Conservation (phyloP, 2,113 vertebrate species). For the Petrocephalus zakoni region DNA sequence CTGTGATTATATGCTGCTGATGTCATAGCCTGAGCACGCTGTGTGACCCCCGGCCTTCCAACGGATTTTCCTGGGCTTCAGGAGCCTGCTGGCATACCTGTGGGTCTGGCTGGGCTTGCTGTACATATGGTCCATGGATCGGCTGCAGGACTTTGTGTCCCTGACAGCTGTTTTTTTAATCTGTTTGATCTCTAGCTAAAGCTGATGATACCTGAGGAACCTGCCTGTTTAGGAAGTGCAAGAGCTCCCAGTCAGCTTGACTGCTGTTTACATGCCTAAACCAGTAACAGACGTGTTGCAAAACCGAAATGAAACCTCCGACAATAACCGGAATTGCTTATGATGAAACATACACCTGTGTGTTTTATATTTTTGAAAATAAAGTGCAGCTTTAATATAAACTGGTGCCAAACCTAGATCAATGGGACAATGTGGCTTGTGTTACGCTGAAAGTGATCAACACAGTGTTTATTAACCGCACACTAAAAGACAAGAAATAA, state of each 20-base stretch:
- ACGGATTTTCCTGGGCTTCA: slow-evolving; percentile 51
- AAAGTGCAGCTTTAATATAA: not conserved
- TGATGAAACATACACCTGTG: not conserved
- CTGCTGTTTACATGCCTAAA: not conserved
- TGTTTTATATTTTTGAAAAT: not conserved
- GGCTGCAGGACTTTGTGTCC: slow-evolving; percentile 23
- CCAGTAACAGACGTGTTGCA: not conserved
- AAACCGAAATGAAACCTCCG: not conserved
- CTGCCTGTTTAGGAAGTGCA: not conserved
- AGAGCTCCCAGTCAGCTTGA: not conserved
- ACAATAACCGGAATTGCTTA: not conserved
- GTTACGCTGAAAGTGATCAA: not conserved
- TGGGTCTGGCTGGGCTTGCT: slow-evolving; percentile 47
- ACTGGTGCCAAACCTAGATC: not conserved
- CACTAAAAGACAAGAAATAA: not conserved
- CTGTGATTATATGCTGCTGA: not conserved
- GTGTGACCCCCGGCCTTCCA: not conserved
- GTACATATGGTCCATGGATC: slow-evolving; percentile 44
- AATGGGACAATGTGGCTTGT: not conserved
- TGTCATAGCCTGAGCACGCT: not conserved
- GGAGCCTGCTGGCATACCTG: slow-evolving; percentile 55
- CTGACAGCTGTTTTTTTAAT: not conserved
- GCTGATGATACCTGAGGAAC: not conserved
- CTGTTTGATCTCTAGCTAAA: not conserved
- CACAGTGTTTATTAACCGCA: not conserved